Conservation (phyloP, 2,888 invertebrate genomes). For the Drosophila recens region DNA sequence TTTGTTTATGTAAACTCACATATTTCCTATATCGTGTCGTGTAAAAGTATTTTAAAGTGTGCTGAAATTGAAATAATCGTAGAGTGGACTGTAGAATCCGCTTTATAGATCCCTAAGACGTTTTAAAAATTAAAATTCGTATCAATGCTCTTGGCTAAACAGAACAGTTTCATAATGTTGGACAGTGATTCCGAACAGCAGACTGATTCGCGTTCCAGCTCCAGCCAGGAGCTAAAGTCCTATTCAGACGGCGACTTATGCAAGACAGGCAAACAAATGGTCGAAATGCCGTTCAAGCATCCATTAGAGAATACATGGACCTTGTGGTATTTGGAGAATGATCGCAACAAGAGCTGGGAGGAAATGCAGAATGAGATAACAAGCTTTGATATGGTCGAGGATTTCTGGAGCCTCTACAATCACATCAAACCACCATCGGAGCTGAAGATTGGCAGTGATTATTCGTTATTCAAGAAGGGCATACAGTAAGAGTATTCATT, state of each 20-base stretch:
- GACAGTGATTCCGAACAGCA: conserved; percentile 49
- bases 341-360: conserved; percentile 93
- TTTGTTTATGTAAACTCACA: conserved; percentile 28
- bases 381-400: conserved; percentile 97
- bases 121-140: conserved; percentile 4
- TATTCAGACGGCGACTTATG: conserved; percentile 31
- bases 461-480: conserved; percentile 90
- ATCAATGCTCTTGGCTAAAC: conserved; percentile 49
- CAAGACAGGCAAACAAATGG: conserved; percentile 10
- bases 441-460: conserved; percentile 91
- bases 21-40: conserved; percentile 44
- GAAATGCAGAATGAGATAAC: conserved; percentile 96
- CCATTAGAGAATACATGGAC: conserved; percentile 98
- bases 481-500: conserved; percentile 59
- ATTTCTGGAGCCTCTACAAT: conserved; percentile 98
- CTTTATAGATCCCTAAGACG: background rate
- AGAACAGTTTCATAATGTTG: conserved; percentile 42
- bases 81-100: background rate
- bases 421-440: conserved; percentile 93
- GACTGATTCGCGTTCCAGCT: conserved; percentile 38
- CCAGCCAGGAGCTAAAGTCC: conserved; percentile 42
- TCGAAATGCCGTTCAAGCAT: conserved; percentile 89
- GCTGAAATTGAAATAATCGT: conserved; percentile 33
- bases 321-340: conserved; percentile 98
- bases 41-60: conserved; percentile 34